Evolutionary conservation across 1,140 invertebrate species (phyloP).

Genomic region (Ceratina japonica): DNA sequence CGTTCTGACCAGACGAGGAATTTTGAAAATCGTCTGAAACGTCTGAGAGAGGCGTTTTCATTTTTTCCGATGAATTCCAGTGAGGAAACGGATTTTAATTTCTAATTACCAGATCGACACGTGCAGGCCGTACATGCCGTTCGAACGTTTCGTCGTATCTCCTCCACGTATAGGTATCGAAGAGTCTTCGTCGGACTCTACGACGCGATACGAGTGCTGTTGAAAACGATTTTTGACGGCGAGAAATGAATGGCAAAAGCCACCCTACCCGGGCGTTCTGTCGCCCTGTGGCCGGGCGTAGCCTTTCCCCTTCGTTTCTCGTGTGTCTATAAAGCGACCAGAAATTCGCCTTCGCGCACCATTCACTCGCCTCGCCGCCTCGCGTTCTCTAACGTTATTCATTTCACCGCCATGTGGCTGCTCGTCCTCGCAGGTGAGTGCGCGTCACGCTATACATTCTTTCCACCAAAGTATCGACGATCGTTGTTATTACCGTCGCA

Average conservation of each 20-base stretch:
- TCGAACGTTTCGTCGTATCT: too few relatives aligned
- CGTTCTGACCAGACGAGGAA: too few relatives aligned
- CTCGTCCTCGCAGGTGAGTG: conserved; percentile 77
- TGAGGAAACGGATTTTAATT: too few relatives aligned
- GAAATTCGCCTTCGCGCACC: conserved; percentile 71
- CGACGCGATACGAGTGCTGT: conserved; percentile 23
- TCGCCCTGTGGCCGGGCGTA: conserved; percentile 64
- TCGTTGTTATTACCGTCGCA: background rate
- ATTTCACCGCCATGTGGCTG: conserved; percentile 77
- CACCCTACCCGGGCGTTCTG: conserved; percentile 68
- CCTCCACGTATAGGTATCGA: too few relatives aligned
- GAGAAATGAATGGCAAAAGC: conserved; percentile 66
- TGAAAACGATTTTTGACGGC: conserved; percentile 53
- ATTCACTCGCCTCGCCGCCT: conserved; percentile 74
- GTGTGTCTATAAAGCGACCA: conserved; percentile 74
- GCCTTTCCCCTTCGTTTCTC: conserved; percentile 72
- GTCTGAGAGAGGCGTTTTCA: too few relatives aligned
- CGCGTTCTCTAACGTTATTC: conserved; percentile 60
- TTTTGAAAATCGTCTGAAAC: too few relatives aligned
- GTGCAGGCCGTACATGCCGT: too few relatives aligned
- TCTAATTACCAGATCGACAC: too few relatives aligned
- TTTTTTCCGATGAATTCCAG: too few relatives aligned
- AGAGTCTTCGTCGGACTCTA: too few relatives aligned
- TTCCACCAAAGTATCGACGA: background rate
- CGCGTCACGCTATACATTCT: conserved; percentile 22